A percentile compares a stretch with the other conserved stretches of the same genome.
phyloP scores from a whole-genome alignment of 2,888 invertebrate genomes.

The Synanthedon andrenaeformis region DNA sequence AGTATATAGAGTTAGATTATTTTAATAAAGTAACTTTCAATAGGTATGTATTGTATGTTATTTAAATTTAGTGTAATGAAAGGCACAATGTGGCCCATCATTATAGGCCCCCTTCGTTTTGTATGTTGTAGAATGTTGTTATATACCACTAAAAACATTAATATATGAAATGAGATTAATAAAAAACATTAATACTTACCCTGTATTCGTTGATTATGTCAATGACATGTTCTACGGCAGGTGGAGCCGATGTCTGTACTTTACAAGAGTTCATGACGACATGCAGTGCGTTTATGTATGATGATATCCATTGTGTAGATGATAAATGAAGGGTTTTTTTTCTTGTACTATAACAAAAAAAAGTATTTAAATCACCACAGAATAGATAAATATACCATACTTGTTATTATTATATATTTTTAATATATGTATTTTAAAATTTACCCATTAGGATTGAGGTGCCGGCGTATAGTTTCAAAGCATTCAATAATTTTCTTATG shows the following conservation, averaged over 20 bases:
- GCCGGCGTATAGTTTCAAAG: background rate
- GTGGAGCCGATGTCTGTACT: slow-evolving; percentile 31
- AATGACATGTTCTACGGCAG: slow-evolving; percentile 26
- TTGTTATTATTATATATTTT: too few relatives aligned
- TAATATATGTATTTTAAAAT: too few relatives aligned
- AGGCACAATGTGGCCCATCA: too few relatives aligned
- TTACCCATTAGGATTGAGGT: background rate
- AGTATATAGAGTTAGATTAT: too few relatives aligned
- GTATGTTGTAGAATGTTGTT: too few relatives aligned
- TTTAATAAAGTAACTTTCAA: too few relatives aligned
- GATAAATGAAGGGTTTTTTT: slow-evolving; percentile 15
- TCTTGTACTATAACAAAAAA: background rate
- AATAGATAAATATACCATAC: too few relatives aligned
- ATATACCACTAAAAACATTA: too few relatives aligned
- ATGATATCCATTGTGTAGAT: slow-evolving; percentile 44
- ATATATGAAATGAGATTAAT: too few relatives aligned
- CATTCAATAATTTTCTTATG: slow-evolving; percentile 13
- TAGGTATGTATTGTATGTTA: too few relatives aligned
- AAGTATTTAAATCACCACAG: background rate
- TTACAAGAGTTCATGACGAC: slow-evolving; percentile 19
- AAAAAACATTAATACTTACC: slow-evolving; percentile 16
- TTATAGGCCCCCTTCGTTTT: too few relatives aligned
- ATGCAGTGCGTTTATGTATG: slow-evolving; percentile 17
- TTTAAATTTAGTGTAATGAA: too few relatives aligned
- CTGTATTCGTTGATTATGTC: slow-evolving; percentile 45